Evolutionary conservation across 1,140 invertebrate genomes (phyloP).

Genomic region (Temnothorax curvispinosus): DNA sequence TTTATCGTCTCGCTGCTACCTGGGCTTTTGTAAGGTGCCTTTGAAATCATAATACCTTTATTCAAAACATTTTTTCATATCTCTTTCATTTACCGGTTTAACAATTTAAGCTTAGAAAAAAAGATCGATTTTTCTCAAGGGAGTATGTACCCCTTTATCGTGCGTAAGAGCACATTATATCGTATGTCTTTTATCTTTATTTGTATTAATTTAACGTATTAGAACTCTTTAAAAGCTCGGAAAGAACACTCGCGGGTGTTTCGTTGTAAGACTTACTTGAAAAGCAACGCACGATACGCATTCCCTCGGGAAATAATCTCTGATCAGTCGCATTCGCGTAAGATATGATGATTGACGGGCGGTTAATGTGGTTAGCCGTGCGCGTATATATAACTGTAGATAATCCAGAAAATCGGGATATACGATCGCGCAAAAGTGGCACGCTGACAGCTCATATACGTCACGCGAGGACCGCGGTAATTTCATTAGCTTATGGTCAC

Average conservation of each 20-base stretch:
- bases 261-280: neutral
- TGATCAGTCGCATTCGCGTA: neutral
- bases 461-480: slow-evolving; percentile 52
- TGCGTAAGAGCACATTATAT: neutral
- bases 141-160: neutral
- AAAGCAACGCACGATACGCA: neutral
- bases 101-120: neutral
- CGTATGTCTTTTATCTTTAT: neutral
- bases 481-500: slow-evolving; percentile 61
- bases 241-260: neutral
- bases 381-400: neutral
- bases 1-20: no score
- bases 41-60: neutral
- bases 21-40: neutral
- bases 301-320: neutral
- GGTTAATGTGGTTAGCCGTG: neutral
- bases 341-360: neutral
- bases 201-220: neutral
- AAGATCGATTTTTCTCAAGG: neutral
- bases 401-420: slow-evolving; percentile 28
- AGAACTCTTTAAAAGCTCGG: neutral
- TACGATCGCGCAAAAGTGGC: slow-evolving; percentile 18
- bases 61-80: neutral
- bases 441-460: slow-evolving; percentile 5
- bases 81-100: neutral